phyloP scores from a whole-genome alignment of 1,140 invertebrate species.

The Aphelenchoides besseyi region DNA sequence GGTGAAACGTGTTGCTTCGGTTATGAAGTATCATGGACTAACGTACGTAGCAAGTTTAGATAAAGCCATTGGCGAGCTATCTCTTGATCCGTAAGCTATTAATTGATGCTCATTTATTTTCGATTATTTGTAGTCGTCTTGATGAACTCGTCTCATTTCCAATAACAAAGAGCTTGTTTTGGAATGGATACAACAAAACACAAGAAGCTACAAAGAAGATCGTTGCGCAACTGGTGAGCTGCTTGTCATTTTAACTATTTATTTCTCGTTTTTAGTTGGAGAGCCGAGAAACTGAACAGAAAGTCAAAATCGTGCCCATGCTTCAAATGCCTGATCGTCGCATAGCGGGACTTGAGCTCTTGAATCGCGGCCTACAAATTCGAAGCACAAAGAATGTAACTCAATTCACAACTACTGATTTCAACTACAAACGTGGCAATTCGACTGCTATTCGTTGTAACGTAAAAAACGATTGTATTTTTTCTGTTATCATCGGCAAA shows the following conservation, averaged over 20 bases:
- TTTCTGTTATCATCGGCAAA: neutral
- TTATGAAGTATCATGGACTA: neutral
- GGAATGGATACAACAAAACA: neutral
- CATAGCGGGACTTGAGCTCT: neutral
- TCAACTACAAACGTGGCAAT: neutral
- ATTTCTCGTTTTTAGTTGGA: neutral
- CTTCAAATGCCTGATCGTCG: neutral
- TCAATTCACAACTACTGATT: neutral
- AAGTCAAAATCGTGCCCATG: neutral
- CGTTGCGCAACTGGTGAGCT: neutral
- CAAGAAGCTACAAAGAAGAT: neutral
- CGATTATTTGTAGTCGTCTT: neutral
- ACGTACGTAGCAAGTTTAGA: neutral
- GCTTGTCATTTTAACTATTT: neutral
- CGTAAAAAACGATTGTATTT: neutral
- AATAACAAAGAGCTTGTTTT: neutral
- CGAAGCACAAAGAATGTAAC: neutral
- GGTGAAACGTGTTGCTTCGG: neutral
- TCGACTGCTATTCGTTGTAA: neutral
- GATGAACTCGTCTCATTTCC: neutral
- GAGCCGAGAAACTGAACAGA: neutral
- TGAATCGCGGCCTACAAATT: neutral
- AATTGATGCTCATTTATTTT: neutral
- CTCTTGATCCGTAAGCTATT: constrained; percentile 2
- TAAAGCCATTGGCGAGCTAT: neutral